These are phyloP conservation scores for Ahaetulla prasina DNA, from an alignment of 2,113 vertebrate species.

Conservation along the genomic window DNA sequence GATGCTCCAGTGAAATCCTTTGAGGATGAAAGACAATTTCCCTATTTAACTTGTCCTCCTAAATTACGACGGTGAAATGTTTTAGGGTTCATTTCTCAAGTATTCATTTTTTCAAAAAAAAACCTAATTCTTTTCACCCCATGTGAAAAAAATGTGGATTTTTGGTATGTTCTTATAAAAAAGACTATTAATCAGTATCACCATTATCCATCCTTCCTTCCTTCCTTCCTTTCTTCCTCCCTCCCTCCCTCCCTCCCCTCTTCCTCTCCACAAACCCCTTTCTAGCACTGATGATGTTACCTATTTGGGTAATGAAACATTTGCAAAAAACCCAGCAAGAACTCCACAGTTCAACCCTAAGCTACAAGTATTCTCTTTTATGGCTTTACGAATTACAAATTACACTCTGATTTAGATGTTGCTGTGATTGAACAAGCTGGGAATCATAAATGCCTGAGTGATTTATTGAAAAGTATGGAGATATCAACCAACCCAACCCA, in stretches of 20 bases:
- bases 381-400: not conserved
- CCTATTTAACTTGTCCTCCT: not conserved
- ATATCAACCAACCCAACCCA: not conserved
- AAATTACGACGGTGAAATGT: not conserved
- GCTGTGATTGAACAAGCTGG: not conserved
- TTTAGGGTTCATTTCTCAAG: not conserved
- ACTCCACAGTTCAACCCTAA: too few relatives aligned
- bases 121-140: not conserved
- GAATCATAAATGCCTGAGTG: not conserved
- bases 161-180: not conserved
- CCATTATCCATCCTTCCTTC: not conserved
- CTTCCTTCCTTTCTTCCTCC: not conserved
- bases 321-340: too few relatives aligned
- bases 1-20: not conserved
- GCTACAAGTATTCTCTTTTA: not conserved
- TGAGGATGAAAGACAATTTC: not conserved
- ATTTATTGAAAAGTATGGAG: not conserved
- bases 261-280: not conserved
- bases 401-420: not conserved
- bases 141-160: not conserved
- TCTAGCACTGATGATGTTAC: too few relatives aligned
- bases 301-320: too few relatives aligned
- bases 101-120: not conserved
- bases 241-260: not conserved
- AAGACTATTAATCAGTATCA: not conserved